phyloP scores from a whole-genome alignment of 2,888 invertebrate genomes.

The Zele albiditarsus region DNA sequence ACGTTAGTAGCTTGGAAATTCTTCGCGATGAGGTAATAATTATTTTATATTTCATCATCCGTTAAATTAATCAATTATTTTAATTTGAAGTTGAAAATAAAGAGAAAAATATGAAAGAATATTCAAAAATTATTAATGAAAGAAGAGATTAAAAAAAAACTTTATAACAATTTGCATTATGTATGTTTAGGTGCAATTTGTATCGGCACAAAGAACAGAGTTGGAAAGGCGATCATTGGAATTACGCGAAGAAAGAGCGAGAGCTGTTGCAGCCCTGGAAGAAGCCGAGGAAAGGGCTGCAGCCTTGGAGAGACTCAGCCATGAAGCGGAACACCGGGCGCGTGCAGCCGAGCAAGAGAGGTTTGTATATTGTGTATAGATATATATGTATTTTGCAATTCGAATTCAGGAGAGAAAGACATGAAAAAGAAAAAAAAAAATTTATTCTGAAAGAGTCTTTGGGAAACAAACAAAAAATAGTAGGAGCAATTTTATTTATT shows the following conservation, averaged over 20 bases:
- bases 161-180: neutral
- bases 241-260: conserved; percentile 86
- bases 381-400: neutral
- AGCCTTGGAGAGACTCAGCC: conserved; percentile 83
- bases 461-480: neutral
- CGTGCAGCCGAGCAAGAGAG: conserved; percentile 71
- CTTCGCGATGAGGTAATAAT: conserved; percentile 85
- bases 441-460: neutral
- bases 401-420: neutral
- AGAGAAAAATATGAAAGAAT: neutral
- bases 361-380: conserved; percentile 68
- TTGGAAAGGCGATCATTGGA: conserved; percentile 86
- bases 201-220: conserved; percentile 88
- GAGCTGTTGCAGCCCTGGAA: conserved; percentile 85
- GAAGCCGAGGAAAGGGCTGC: conserved; percentile 92
- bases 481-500: neutral
- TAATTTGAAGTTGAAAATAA: neutral
- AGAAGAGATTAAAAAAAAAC: neutral
- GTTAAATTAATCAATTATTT: conserved; percentile 1
- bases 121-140: neutral
- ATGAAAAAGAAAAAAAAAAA: neutral
- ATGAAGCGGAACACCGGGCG: conserved; percentile 73
- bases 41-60: neutral
- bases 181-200: conserved; percentile 79
- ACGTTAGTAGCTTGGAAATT: conserved; percentile 90